Evolutionary conservation across 2,888 invertebrate species (phyloP).

Genomic region (Metopia argyrocephala): DNA sequence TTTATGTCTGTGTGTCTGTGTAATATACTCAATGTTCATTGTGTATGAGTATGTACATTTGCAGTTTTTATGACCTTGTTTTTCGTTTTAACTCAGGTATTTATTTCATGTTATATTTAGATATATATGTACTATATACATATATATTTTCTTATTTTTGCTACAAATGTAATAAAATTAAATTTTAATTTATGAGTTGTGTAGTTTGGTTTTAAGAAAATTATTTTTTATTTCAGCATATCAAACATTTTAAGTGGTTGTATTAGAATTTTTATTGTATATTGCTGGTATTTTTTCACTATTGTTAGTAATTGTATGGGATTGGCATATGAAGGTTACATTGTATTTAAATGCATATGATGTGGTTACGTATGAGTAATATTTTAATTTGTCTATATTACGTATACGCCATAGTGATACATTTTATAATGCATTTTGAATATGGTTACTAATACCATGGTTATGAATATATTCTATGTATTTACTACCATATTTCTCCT

Average conservation of each 20-base stretch:
- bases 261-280: neutral
- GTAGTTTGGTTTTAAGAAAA: neutral
- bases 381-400: neutral
- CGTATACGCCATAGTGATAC: constrained; percentile 1
- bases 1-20: neutral
- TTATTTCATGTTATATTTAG: constrained; percentile 9
- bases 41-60: neutral
- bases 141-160: neutral
- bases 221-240: neutral
- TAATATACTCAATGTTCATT: neutral
- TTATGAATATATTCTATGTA: too few relatives aligned
- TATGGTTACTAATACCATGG: too few relatives aligned
- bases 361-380: constrained; percentile 22
- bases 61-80: constrained; percentile 3
- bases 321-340: constrained; percentile 23
- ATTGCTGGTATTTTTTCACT: neutral
- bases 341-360: neutral
- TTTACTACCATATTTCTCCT: too few relatives aligned
- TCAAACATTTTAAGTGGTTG: neutral
- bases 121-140: too few relatives aligned
- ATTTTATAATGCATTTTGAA: too few relatives aligned
- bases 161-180: too few relatives aligned
- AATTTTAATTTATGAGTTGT: constrained; percentile 23
- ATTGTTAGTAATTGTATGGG: constrained; percentile 31
- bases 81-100: constrained; percentile 6